Evolutionary conservation across 2,113 vertebrate species (phyloP), one percentile per base, ranked within the genome.

Genomic region (Bufo gargarizans): DNA sequence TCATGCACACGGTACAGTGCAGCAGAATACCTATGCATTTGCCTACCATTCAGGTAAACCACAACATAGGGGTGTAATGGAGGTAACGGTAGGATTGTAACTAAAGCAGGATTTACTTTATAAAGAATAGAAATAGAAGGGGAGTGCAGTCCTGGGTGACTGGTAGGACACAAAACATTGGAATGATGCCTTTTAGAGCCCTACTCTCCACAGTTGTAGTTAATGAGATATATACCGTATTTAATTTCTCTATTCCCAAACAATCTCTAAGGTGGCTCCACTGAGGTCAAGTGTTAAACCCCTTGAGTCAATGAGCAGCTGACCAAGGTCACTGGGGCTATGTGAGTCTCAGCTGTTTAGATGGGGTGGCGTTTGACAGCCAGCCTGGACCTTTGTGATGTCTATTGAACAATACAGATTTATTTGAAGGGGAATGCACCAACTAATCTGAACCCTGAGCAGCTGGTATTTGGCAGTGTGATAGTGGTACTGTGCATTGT

Each of bases 201-300:
- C 20, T 12, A 17, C 43, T 55, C 3, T 45, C 14, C 50, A 72
- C 16, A 74, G 16, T 50, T 50, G 55, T 43, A 74, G 49, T 55
- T 50, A 82, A 87, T 61, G 65, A 82, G 6, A 82, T 82, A 67
- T 59, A 56, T 8, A 33, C 55, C 3, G 3, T 53, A 43, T 72
- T 87, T 86, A 65, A 88, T 82, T 86, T 69, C 43, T 6, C 67
- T 53, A 20, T 20, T 10, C 0, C 45, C 12, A 61, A 81, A 50
- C 86, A 87, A 80, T 88, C 20, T 89, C 0, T 74, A 55, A 0
- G 58, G 19, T 77, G 22, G 77, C 87, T 83, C 77, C 0, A 0
- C 74, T 3, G 84, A 86, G 82, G 90, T 77, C 58, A 86, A 77
- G 86, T 89, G 89, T 90, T 8, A 0, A 89, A 90, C 90, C 85